Base-by-base conservation (phyloP, 2,797 vertebrate species). In the Tokudaia tokunoshimensis region DNA sequence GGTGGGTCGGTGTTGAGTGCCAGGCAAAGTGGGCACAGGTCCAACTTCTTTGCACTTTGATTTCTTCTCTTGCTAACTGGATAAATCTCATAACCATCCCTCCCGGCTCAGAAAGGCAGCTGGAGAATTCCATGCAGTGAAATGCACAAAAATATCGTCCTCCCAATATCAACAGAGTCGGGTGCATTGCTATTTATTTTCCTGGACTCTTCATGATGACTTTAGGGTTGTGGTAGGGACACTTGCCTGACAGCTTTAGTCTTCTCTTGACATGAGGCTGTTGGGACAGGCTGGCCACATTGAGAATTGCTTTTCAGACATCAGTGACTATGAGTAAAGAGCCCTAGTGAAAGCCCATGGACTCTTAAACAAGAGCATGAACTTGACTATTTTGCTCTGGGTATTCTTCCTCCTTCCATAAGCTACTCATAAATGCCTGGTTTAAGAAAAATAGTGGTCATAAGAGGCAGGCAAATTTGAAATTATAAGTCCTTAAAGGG, bases 31-130 rank as follows among this genome's bases (percentile, higher is more conserved):
- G 12, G 81, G 52, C 6, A 37, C 61, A 79, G 7, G 50, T n/a
- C 84, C 50, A 85, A 83, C 83, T 91, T 85, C 14, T 92, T 81
- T 55, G 84, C 93, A 29, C 37, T 80, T 94, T 76, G 47, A 91
- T 95, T 87, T 95, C 81, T 91, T 97, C 52, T 82, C n/a, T 89
- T 93, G 24, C 26, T 76, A 67, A 61, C 26, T 89, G 47, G 31
- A 61, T 41, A 83, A 4, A 63, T 63, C 59, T 72, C 41, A 55
- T 93, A 90, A 12, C 15, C 65, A 85, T 9, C 1, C 20, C 92
- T 92, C 13, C 10, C 37, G 65, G 84, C 29, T 94, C 52, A 78
- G 1, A 37, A 47, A 2, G n/a, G 2, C 3, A 2, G 82, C 47
- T 89, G 86, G 80, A 78, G 57, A 89, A 72, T 63, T 13, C 78